Evolutionary conservation across 64 coral and sea anemone species (phyloP), one percentile per base, ranked within the genome.

Genomic region (Porites australiensis): DNA sequence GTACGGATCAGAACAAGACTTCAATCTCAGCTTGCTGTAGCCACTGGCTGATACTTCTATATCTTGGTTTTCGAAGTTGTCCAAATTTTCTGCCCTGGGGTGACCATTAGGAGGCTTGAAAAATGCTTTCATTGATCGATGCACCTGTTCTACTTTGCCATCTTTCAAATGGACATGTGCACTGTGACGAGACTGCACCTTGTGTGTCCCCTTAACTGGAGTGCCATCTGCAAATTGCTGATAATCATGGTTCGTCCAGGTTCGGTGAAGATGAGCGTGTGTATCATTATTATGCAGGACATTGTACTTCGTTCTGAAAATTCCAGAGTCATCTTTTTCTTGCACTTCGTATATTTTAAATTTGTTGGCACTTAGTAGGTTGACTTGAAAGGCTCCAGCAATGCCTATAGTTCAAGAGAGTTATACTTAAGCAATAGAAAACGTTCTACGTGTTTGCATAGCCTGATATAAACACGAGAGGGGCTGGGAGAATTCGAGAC

Each of bases 271-370:
- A 9, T 59, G 79, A 18, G 27, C 65, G 22, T 98, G 88, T 27
- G 92, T 91, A 6, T 66, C 58, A 53, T 94, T 94, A n/a, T 19
- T 14, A 22, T 72, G 50, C 5, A 69, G 52, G 16, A 89, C 91
- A 6, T 69, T 93, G 68, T 98, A 98, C 5, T 47, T 82, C 20
- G 92, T 76, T 49, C 60, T 58, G 43, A 88, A 93, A 9, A 98
- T 70, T 18, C 95, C 95, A 0, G 95, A 98, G 55, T 98, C 95
- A 49, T 98, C 95, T 19, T 91, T 82, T 70, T 98, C 95, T 77
- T 91, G 58, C 9, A 78, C 82, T 45, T 48, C 45, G 62, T 75
- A 88, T 3, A 60, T 75, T 49, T 46, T 71, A 52, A 14, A 21
- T 6, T 62, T 62, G 44, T 61, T 7, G 6, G 77, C 77, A 3